Percentiles rank a stretch among this genome's conserved stretches.
Evolutionary conservation across 2,113 vertebrate species (phyloP).

Genomic region (Lagopus leucura): DNA sequence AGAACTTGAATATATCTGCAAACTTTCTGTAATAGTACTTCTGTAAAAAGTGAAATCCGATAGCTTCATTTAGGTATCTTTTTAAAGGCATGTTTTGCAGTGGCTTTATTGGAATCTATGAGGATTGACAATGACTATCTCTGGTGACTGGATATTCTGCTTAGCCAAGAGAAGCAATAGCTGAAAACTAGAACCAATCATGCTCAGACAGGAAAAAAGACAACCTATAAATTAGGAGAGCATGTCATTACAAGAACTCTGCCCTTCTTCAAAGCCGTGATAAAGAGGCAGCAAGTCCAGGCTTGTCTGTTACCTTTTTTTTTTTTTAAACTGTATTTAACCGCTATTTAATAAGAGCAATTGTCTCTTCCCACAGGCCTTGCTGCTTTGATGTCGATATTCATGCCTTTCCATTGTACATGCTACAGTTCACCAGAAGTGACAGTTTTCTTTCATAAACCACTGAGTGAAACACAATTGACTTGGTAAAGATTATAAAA

Average conservation of each 20-base stretch:
- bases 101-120: neutral
- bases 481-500: neutral
- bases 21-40: neutral
- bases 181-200: neutral
- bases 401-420: neutral
- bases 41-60: neutral
- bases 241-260: neutral
- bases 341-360: neutral
- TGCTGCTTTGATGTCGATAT: neutral
- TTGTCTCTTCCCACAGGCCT: neutral
- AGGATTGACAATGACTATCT: neutral
- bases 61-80: neutral
- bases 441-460: neutral
- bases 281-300: neutral
- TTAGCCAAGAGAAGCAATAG: neutral
- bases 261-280: neutral
- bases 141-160: neutral
- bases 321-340: neutral
- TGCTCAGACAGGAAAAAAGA: neutral
- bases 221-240: neutral
- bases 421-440: neutral
- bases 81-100: neutral
- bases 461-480: accelerated
- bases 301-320: neutral
- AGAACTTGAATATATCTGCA: neutral